Evolutionary conservation across 1,140 invertebrate genomes (phyloP), one percentile per base, ranked within the genome.

Genomic region (Bombus superbus): DNA sequence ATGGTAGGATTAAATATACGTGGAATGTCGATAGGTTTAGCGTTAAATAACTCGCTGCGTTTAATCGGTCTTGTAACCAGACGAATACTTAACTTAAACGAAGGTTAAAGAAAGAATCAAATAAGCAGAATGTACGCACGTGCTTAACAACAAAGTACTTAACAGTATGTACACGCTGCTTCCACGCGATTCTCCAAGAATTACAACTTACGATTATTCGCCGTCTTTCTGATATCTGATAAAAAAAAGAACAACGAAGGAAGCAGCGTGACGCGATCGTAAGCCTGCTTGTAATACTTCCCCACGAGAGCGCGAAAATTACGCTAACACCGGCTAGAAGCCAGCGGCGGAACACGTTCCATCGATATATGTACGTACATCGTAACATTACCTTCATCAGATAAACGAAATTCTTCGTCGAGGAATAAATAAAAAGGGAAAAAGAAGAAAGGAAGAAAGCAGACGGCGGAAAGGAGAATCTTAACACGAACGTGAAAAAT

Each of bases 311-410:
- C 75, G 57, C 75, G 77, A 79, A 68, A 79, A 68, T 79, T 69
- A 69, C 44, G 32, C 64, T 38, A 66, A 69, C 42, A 53, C 59
- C 38, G 40, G 64, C 44, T 47, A 38, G 35, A 38, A 38, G 64
- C 42, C 6, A 72, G 40, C 40, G 69, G 40, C 69, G 28, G 40
- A 40, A 53, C 78, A 69, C 62, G 64, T 38, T 44, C 42, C 64
- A 28, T 62, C 57, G 47, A 76, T 35, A 18, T 13, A 76, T 35
- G n/a, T 22, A 42, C 32, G 44, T 13, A 38, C 32, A 40, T 35
- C 35, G 42, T 69, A 69, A 80, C 25, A 69, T 80, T 42, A 62
- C 15, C 78, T 68, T 47, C 64, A 69, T 80, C 78, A 57, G 78
- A 80, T 69, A 80, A 80, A 80, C 78, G 64, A 68, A 79, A 79